Conservation (phyloP, 2,113 vertebrate species). For the Carassius gibelio region DNA sequence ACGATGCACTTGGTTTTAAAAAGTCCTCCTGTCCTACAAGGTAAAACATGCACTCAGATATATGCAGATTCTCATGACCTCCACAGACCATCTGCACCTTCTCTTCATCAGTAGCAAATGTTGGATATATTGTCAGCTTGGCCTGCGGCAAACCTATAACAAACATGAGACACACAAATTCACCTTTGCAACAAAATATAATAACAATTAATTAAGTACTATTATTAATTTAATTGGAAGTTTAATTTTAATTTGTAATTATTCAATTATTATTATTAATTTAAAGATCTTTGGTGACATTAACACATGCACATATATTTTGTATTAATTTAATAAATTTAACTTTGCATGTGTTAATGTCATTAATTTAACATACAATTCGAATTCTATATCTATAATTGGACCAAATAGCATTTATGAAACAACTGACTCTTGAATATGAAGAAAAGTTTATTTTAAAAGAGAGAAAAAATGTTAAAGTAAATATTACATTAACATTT, state of each 20-base stretch:
- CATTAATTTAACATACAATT: not conserved
- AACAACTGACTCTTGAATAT: not conserved
- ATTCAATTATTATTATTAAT: not conserved
- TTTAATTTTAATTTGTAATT: too few relatives aligned
- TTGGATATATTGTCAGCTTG: conserved; percentile 17
- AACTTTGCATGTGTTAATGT: not conserved
- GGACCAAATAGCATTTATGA: not conserved
- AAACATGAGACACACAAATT: not conserved
- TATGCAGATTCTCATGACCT: not conserved
- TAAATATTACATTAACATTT: not conserved
- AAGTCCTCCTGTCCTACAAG: not conserved
- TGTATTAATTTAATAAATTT: not conserved
- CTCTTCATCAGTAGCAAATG: not conserved
- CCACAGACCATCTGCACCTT: not conserved
- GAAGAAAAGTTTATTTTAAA: not conserved
- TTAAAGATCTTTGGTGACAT: not conserved
- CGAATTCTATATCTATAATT: not conserved
- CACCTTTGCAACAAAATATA: not conserved
- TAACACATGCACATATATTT: too few relatives aligned
- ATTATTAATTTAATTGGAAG: too few relatives aligned
- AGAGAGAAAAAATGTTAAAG: not conserved
- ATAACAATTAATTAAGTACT: not conserved
- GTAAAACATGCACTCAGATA: conserved; percentile 3
- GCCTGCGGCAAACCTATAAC: not conserved
- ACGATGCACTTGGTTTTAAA: not conserved